Percentiles rank a stretch among this genome's conserved stretches.
Evolutionary conservation across 2,113 vertebrate species (phyloP).

Genomic region (Vulpes ferrilata): DNA sequence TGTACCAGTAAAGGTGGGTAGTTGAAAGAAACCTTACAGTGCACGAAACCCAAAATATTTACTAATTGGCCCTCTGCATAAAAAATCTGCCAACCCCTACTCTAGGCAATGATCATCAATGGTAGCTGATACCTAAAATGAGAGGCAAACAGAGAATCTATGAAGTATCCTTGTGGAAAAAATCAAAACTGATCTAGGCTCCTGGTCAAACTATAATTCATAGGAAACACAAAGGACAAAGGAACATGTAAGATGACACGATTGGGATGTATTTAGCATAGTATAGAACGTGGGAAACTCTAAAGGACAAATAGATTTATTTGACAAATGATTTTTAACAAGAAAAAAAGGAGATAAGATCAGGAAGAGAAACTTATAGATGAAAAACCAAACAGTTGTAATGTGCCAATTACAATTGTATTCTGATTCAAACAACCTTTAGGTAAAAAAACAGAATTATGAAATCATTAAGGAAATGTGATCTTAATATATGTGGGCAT

Average conservation of each 20-base stretch:
- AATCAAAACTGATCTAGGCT: not conserved
- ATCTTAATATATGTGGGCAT: not conserved
- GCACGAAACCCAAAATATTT: conserved; percentile 33
- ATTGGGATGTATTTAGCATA: not conserved
- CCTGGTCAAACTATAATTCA: not conserved
- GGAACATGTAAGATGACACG: not conserved
- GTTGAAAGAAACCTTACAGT: not conserved
- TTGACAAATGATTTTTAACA: conserved; percentile 16
- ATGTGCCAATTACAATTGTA: not conserved
- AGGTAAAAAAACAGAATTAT: not conserved
- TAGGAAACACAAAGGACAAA: not conserved
- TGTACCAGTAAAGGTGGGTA: not conserved
- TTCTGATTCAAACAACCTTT: not conserved
- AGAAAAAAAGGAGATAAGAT: not conserved
- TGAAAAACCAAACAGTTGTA: not conserved
- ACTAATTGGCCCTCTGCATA: not conserved
- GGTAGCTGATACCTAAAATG: not conserved
- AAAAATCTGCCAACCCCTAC: not conserved
- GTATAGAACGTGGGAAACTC: not conserved
- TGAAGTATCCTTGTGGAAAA: not conserved
- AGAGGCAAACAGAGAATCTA: not conserved
- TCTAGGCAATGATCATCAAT: not conserved
- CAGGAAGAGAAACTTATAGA: not conserved
- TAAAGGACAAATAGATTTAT: not conserved
- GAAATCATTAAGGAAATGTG: not conserved